These are phyloP conservation scores for Octopus bimaculoides DNA, from an alignment of 1,140 invertebrate species.

Conservation along the genomic window DNA sequence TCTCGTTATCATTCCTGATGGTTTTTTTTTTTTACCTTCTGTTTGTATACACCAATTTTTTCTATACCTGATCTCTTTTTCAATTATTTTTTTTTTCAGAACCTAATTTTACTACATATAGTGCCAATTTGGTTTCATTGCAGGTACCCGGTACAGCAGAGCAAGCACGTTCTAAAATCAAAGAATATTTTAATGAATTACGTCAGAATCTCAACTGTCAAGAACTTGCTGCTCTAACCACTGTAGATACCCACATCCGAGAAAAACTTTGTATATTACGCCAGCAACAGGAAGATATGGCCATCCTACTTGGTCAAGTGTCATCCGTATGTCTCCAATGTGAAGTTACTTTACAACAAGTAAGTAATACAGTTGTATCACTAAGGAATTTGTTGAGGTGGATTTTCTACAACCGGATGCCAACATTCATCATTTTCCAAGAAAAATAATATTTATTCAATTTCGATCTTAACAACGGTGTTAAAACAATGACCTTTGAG, in stretches of 20 bases:
- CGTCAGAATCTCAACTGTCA: slow-evolving; percentile 61
- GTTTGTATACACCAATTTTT: too few species aligned
- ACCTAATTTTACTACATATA: too few species aligned
- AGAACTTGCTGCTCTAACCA: slow-evolving; percentile 62
- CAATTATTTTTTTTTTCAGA: too few species aligned
- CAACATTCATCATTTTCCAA: too few species aligned
- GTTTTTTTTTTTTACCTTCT: too few species aligned
- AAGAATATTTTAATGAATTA: slow-evolving; percentile 63
- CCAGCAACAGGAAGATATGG: slow-evolving; percentile 65
- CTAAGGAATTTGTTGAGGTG: too few species aligned
- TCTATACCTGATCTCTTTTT: too few species aligned
- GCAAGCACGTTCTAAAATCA: slow-evolving; percentile 59
- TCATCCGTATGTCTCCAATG: slow-evolving; percentile 64
- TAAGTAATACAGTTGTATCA: slow-evolving; percentile 17
- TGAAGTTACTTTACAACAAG: slow-evolving; percentile 60
- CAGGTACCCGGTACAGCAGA: slow-evolving; percentile 58
- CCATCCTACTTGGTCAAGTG: slow-evolving; percentile 62
- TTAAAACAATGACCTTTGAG: too few species aligned
- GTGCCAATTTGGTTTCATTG: slow-evolving; percentile 1
- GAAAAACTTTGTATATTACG: slow-evolving; percentile 63
- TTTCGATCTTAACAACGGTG: too few species aligned
- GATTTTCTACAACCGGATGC: too few species aligned
- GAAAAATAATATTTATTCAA: too few species aligned
- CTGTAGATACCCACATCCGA: slow-evolving; percentile 64
- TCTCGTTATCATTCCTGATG: too few species aligned